Evolutionary conservation across 2,888 invertebrate genomes (phyloP).

Genomic region (Strigamia transsilvanica): DNA sequence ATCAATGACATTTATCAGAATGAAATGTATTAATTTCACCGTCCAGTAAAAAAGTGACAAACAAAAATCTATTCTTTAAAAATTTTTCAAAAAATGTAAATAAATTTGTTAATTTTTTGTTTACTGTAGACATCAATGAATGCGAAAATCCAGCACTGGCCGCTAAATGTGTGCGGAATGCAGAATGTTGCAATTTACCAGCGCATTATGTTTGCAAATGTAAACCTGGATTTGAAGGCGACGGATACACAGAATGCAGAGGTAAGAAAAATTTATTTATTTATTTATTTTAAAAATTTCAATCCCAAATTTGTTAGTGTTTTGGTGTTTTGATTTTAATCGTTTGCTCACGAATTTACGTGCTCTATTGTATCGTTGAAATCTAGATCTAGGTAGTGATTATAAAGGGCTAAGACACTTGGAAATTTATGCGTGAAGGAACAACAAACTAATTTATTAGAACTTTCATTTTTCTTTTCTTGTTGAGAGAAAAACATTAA

Average conservation of each 20-base stretch:
- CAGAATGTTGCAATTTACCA: conserved; percentile 93
- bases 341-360: background rate
- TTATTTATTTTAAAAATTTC: conserved; percentile 46
- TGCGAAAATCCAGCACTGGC: conserved; percentile 87
- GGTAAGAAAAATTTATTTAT: conserved; percentile 68
- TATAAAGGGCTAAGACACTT: background rate
- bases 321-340: background rate
- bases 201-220: conserved; percentile 95
- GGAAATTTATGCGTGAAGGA: conserved; percentile 16
- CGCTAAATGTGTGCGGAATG: conserved; percentile 85
- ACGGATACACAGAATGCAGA: conserved; percentile 86
- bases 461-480: conserved; percentile 21
- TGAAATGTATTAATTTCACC: background rate
- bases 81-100: background rate
- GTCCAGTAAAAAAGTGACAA: background rate
- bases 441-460: background rate
- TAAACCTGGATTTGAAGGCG: conserved; percentile 87
- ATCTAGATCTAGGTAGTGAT: conserved; percentile 26
- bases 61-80: background rate
- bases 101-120: background rate
- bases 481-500: background rate
- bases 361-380: conserved; percentile 11
- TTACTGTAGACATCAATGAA: conserved; percentile 84
- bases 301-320: background rate
- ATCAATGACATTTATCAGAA: background rate